Conservation (phyloP, 2,888 invertebrate genomes). For the Megastigmus dorsalis region DNA sequence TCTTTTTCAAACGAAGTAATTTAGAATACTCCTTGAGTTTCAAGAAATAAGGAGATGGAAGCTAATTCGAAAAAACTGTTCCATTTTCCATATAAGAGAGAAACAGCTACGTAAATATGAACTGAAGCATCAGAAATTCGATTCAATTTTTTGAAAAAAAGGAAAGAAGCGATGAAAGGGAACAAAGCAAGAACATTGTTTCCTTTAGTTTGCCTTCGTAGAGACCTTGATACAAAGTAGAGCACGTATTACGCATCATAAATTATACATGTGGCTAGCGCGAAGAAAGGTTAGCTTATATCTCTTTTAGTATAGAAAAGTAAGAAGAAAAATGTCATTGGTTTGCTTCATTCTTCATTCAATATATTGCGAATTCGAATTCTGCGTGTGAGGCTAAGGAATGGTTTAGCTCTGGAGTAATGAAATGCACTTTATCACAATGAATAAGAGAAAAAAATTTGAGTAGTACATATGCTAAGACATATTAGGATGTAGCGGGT, state of each 20-base stretch:
- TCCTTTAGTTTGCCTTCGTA: too few species aligned
- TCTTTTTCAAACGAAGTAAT: too few species aligned
- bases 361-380: too few species aligned
- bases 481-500: too few species aligned
- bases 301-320: background rate
- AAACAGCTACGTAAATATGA: conserved; percentile 10
- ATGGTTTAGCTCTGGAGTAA: background rate
- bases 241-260: conserved; percentile 34
- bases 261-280: conserved; percentile 35
- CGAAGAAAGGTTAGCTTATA: background rate
- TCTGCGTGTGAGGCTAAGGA: too few species aligned
- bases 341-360: too few species aligned
- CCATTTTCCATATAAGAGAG: background rate
- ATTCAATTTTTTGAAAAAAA: conserved; percentile 21
- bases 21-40: background rate
- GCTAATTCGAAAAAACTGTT: too few species aligned
- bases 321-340: too few species aligned
- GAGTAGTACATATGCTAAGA: too few species aligned
- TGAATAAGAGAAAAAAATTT: background rate
- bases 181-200: too few species aligned
- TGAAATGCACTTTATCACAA: background rate
- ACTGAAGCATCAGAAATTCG: conserved; percentile 33
- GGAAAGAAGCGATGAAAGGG: background rate
- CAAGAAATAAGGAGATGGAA: too few species aligned
- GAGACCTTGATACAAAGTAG: background rate